Conservation (phyloP, 2,888 invertebrate genomes). For the Pasiphila rectangulata region DNA sequence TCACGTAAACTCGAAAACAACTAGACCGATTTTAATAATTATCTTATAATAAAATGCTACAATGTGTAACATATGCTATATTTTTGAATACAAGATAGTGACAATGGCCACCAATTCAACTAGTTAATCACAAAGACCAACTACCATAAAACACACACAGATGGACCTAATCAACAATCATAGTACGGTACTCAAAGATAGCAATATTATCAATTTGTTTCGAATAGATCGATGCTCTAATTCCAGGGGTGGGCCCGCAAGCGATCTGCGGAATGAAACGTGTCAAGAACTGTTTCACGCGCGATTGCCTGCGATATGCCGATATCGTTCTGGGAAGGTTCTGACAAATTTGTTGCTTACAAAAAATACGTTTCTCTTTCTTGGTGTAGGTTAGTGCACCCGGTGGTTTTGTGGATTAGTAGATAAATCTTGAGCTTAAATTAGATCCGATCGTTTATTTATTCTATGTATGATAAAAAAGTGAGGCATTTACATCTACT, state of each 20-base stretch:
- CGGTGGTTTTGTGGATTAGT: neutral
- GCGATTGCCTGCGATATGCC: slow-evolving; percentile 54
- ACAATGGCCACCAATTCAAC: no score
- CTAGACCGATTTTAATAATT: no score
- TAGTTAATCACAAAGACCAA: no score
- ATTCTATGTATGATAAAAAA: no score
- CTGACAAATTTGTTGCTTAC: slow-evolving; percentile 34
- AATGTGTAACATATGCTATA: no score
- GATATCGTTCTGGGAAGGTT: slow-evolving; percentile 42
- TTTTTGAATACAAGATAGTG: no score
- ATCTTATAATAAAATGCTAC: no score
- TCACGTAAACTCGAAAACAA: no score
- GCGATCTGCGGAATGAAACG: slow-evolving; percentile 65
- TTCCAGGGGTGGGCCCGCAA: slow-evolving; percentile 44
- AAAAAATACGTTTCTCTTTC: slow-evolving; percentile 11
- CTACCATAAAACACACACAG: no score
- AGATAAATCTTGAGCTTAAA: no score
- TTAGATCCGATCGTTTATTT: no score
- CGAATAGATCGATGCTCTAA: slow-evolving; percentile 50
- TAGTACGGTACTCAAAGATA: slow-evolving; percentile 29
- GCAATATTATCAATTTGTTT: slow-evolving; percentile 43
- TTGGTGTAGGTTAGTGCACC: neutral
- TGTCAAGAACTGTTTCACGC: slow-evolving; percentile 75
- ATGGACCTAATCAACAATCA: neutral
- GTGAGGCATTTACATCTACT: no score